These are phyloP conservation scores for Calcarius ornatus DNA, from an alignment of 2,113 vertebrate species.

Conservation along the genomic window DNA sequence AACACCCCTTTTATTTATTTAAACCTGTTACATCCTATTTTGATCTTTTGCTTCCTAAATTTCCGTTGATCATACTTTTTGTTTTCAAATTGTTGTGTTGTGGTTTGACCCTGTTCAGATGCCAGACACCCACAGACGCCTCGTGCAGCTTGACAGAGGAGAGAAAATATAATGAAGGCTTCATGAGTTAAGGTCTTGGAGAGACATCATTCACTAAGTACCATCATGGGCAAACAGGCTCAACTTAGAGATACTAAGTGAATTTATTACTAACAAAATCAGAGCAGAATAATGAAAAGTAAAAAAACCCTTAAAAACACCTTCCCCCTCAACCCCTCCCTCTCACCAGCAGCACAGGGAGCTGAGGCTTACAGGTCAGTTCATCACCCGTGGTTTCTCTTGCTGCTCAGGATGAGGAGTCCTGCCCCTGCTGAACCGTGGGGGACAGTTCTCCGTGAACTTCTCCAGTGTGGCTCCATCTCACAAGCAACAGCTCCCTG, in stretches of 20 bases:
- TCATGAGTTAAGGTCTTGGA: not conserved
- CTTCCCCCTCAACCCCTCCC: too few species aligned
- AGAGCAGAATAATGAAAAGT: not conserved
- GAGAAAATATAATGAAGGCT: not conserved
- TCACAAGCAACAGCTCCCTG: not conserved
- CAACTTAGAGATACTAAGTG: not conserved
- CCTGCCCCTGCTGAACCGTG: not conserved
- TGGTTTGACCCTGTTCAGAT: not conserved
- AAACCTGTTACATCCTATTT: not conserved
- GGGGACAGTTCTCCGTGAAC: rapidly evolving
- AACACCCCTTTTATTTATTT: not conserved
- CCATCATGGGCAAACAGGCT: not conserved
- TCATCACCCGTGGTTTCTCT: not conserved
- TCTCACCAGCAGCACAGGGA: rapidly evolving
- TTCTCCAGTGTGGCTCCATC: rapidly evolving
- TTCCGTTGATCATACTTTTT: not conserved
- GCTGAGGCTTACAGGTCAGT: too few species aligned
- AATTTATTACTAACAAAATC: not conserved
- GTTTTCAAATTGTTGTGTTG: not conserved
- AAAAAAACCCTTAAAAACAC: not conserved
- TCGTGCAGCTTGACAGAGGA: not conserved
- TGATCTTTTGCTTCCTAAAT: not conserved
- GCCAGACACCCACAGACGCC: not conserved
- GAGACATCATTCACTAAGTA: not conserved
- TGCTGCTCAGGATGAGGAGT: rapidly evolving